These are phyloP conservation scores for Tinamus guttatus DNA, from an alignment of 2,113 vertebrate species.

Conservation along the genomic window DNA sequence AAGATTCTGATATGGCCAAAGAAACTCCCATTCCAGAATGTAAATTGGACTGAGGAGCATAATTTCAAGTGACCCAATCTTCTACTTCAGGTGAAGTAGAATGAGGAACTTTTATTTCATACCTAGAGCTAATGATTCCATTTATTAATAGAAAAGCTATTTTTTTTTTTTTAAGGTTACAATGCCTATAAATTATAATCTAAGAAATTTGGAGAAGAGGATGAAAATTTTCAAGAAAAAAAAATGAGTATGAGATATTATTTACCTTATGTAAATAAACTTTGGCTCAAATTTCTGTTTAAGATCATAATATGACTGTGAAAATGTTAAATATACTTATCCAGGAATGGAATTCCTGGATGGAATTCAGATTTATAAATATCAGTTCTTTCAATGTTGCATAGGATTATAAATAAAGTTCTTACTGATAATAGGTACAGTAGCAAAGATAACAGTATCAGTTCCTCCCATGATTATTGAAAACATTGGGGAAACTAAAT, in stretches of 20 bases:
- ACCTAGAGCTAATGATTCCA: background rate
- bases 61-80: background rate
- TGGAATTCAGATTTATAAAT: background rate
- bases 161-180: background rate
- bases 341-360: background rate
- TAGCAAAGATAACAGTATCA: background rate
- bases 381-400: slow-evolving; percentile 6
- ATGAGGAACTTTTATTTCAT: background rate
- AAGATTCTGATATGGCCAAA: background rate
- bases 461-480: background rate
- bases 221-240: slow-evolving; percentile 5
- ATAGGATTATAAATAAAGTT: background rate
- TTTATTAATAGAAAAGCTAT: background rate
- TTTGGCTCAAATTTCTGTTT: background rate
- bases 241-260: background rate
- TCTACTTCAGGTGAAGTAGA: background rate
- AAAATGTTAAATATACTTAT: slow-evolving; percentile 1
- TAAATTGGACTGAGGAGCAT: background rate
- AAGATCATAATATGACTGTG: background rate
- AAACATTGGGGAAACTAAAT: background rate
- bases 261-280: background rate
- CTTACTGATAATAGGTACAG: background rate
- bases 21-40: background rate
- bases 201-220: background rate
- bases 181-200: background rate